A percentile compares a stretch with the other conserved stretches of the same genome.
Conservation (phyloP, 2,113 vertebrate genomes). For the Hyla sarda region DNA sequence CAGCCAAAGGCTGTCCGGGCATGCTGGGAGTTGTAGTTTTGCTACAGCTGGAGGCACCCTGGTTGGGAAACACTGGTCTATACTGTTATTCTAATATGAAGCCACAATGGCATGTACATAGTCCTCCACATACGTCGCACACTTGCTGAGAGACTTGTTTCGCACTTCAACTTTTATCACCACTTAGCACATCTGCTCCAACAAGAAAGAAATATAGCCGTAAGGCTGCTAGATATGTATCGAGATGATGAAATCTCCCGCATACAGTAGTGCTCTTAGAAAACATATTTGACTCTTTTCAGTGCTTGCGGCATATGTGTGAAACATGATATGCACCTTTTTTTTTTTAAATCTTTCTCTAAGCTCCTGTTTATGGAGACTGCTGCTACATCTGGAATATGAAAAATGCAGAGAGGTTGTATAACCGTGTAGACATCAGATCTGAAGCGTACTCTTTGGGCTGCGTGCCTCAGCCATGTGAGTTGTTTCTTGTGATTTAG, state of each 20-base stretch:
- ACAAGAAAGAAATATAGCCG: constrained; percentile 31
- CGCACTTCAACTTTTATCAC: constrained; percentile 36
- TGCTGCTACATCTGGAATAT: constrained; percentile 21
- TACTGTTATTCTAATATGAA: background rate
- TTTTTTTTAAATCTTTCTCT: constrained; percentile 29
- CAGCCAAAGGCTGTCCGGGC: no score
- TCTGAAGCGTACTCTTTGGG: background rate
- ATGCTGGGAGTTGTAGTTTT: no score
- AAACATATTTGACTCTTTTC: constrained; percentile 9
- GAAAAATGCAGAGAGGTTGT: constrained; percentile 1
- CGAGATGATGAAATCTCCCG: constrained; percentile 40
- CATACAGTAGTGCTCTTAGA: constrained; percentile 9
- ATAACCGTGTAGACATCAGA: background rate
- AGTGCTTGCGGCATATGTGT: constrained; percentile 43
- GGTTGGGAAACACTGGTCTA: no score
- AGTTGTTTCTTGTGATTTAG: background rate
- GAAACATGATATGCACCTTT: constrained; percentile 43
- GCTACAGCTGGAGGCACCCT: no score
- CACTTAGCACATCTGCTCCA: constrained; percentile 43
- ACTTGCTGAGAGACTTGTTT: constrained; percentile 11
- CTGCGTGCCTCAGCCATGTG: background rate
- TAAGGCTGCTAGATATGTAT: constrained; percentile 35
- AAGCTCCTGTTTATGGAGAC: constrained; percentile 36
- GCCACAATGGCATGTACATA: background rate
- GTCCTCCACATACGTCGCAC: background rate